Base-by-base conservation (phyloP, 2,797 vertebrate genomes). In the Psittacula derbiana region DNA sequence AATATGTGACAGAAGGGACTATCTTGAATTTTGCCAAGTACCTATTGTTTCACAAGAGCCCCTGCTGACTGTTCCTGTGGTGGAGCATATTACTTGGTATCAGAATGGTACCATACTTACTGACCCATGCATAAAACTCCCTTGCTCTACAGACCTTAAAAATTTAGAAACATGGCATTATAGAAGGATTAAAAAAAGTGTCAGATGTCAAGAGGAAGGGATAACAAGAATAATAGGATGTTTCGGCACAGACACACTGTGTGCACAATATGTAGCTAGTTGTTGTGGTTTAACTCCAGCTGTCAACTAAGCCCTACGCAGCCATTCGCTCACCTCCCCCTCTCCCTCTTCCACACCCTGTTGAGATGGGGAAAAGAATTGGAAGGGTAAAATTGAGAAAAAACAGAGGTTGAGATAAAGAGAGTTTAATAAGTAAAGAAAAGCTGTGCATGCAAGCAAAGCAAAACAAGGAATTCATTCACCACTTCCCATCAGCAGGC, bases 171-270 rank as follows among this genome's bases (percentile, higher is more conserved):
- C 12, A 41, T 61, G 23, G 28, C 10, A 33, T 91, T 46, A 89
- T 36, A 65, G 15, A 5, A 83, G 25, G 40, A 61, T 78, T 10
- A 75, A 86, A 84, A 72, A 71, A 82, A 70, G 28, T 71, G 46
- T 82, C 38, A 27, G 12, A 58, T 86, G 43, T 50, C 50, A 89
- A 72, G 43, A 71, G 31, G 52, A 83, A 86, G 19, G 72, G 58
- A 91, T 80, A 89, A 58, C 31, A 87, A 78, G 58, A 65, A 72
- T 83, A 88, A 85, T 46, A 5, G 7, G 44, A 72, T 78, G 75
- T 50, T 92, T 80, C 65, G 90, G 13, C 66, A 62, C 27, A 58
- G 57, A 36, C 25, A 78, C 5, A 41, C 8, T 33, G 24, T 66
- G 25, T 65, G 33, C 12, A 50, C 50, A 80, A 57, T 92, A 72